Base-by-base conservation (phyloP, 2,888 invertebrate genomes). In the Dasysyrphus tricinctus region DNA sequence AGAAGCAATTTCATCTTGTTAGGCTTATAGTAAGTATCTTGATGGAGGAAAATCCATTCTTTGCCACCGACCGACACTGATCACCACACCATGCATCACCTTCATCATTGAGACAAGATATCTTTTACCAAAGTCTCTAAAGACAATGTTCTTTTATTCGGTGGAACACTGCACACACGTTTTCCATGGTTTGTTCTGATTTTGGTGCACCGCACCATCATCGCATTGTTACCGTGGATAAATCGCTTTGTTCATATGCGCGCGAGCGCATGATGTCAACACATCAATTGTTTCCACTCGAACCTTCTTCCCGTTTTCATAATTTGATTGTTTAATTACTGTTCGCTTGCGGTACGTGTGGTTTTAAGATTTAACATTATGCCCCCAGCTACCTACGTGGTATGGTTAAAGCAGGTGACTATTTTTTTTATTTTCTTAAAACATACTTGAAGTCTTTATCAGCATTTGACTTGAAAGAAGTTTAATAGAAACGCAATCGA, bases 321-420 rank as follows among this genome's bases (percentile, higher is more conserved):
- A 86, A 86, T 86, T 81, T 81, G 63, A 86, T 86, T 81, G 74
- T 81, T 81, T 86, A 86, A 86, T 86, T 86, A 81, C 70, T 69
- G 72, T 67, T 67, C 3, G 63, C 59, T 63, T 49, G 61, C 72
- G 57, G 79, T 34, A 37, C 57, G 34, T 56, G 34, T 16, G 56
- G 34, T 56, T 16, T 29, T 32, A 4, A 2, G n/a, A n/a, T 32
- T 54, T 14, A 54, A 8, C 7, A 54, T 54, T 12, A 56, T 32
- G 29, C 1, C 3, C 14, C 6, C 9, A 0, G 14, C 24, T 51
- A 19, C 14, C 14, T 12, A 29, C 16, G 9, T 16, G 34, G 6
- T 57, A 34, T 3, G 24, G 24, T 34, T 16, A 34, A 16, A n/a
- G 6, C 9, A 16, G 24, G 8, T 29, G 59, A 24, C 19, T 11